Percentiles rank a stretch among this genome's conserved stretches.
These are phyloP conservation scores for Poecile montanus DNA, from an alignment of 2,797 vertebrate genomes.

Conservation along the genomic window DNA sequence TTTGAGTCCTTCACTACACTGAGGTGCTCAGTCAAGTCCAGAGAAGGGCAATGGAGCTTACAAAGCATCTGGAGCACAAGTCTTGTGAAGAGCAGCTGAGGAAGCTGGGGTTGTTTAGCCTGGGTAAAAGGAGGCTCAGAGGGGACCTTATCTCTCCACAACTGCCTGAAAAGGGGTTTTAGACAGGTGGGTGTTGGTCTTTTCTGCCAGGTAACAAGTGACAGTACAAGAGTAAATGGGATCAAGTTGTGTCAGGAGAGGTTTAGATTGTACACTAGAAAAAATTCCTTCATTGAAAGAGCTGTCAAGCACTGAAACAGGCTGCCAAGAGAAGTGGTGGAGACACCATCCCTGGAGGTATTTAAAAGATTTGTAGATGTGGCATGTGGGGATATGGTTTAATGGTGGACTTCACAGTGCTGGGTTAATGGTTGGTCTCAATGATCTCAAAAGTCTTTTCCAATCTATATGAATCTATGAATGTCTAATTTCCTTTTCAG, in stretches of 20 bases:
- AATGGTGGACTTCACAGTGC: fast-evolving
- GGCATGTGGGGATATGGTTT: not conserved
- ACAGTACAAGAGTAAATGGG: not conserved
- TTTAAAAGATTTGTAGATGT: not conserved
- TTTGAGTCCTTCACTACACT: not conserved
- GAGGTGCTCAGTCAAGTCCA: fast-evolving
- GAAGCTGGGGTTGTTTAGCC: not conserved
- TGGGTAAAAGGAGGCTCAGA: not conserved
- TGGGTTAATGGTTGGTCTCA: not conserved
- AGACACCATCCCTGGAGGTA: not conserved
- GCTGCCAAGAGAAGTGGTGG: not conserved
- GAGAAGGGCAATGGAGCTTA: fast-evolving
- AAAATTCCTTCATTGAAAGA: not conserved
- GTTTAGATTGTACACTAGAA: not conserved
- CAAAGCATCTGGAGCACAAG: not conserved
- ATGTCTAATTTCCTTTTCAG: not conserved
- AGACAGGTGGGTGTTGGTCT: fast-evolving
- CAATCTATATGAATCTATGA: not conserved
- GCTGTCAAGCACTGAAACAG: not conserved
- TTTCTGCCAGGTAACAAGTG: not conserved
- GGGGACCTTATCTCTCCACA: not conserved
- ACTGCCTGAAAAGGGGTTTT: not conserved
- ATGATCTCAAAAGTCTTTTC: not conserved
- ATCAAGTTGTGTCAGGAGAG: not conserved
- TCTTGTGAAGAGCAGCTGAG: not conserved